phyloP scores from a whole-genome alignment of 2,113 vertebrate genomes.

The Tamias sibiricus region DNA sequence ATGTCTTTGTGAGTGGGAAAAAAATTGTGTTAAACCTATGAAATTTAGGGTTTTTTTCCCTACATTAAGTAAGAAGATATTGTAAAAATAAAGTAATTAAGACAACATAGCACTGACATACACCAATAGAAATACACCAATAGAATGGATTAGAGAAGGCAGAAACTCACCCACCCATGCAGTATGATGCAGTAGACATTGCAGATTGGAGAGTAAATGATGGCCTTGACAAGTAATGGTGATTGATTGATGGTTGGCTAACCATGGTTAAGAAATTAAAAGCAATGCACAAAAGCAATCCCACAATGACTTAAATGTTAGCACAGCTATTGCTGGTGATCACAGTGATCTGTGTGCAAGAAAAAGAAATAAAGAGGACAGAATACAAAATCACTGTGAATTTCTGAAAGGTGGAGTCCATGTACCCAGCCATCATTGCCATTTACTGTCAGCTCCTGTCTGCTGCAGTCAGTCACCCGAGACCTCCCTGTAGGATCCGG shows the following conservation, averaged over 20 bases:
- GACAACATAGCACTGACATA: background rate
- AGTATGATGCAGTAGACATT: background rate
- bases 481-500: background rate
- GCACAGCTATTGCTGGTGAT: background rate
- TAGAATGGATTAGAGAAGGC: too few relatives aligned
- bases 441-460: background rate
- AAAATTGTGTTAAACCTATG: background rate
- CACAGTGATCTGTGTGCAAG: background rate
- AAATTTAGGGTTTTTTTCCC: background rate
- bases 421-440: background rate
- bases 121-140: background rate
- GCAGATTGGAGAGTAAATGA: background rate
- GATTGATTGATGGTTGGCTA: background rate
- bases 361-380: background rate
- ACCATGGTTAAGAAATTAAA: background rate
- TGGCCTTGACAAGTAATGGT: background rate
- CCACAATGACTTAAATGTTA: background rate
- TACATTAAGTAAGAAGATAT: too few relatives aligned
- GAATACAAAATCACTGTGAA: background rate
- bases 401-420: background rate
- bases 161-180: background rate
- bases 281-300: background rate
- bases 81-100: background rate
- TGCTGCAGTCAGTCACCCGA: background rate
- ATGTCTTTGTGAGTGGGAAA: background rate